Base-by-base conservation (phyloP, 2,888 invertebrate genomes). In the Plemyria rubiginata region DNA sequence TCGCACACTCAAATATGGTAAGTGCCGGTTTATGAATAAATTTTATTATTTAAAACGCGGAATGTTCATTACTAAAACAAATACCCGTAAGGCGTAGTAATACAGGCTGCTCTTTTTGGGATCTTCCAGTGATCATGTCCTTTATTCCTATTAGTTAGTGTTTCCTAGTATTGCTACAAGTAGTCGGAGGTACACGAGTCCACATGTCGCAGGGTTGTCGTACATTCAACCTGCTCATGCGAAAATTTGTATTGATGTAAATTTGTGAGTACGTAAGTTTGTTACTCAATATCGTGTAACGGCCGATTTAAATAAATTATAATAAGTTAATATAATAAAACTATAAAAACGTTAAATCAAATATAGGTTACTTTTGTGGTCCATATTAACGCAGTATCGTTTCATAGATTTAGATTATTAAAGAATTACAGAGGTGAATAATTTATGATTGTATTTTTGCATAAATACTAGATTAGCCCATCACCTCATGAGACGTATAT, bases 51-150 rank as follows among this genome's bases (percentile, higher is more conserved):
- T 92, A 90, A 92, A 91, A 92, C 88, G 88, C 85, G 85, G 89
- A 87, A 90, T 89, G 92, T 92, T 92, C 90, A 92, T 92, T 92
- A 92, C 92, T 92, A 92, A 92, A 92, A 92, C 92, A 92, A 92
- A 92, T 91, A 92, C 86, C 86, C 88, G 90, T 89, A 86, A 79
- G 80, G 75, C 87, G 88, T 91, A 91, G 92, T 91, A 90, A 82
- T 86, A 91, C 90, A 92, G 92, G 91, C 76, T 92, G 91, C 87
- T 78, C 81, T 62, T 72, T 79, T 78, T 59, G 59, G 57, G 29
- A 54, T n/a, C 53, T 13, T 28, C n/a, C 29, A 16, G 12, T 12
- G 11, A 15, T 2, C 13, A 32, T n/a, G 12, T 49, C 11, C 48
- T n/a, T 7, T 12, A 22, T 22, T 22, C 22, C 22, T 22, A 22